Evolutionary conservation across 2,113 vertebrate genomes (phyloP), one percentile per base, ranked within the genome.

Genomic region (Campylomormyrus numenius): DNA sequence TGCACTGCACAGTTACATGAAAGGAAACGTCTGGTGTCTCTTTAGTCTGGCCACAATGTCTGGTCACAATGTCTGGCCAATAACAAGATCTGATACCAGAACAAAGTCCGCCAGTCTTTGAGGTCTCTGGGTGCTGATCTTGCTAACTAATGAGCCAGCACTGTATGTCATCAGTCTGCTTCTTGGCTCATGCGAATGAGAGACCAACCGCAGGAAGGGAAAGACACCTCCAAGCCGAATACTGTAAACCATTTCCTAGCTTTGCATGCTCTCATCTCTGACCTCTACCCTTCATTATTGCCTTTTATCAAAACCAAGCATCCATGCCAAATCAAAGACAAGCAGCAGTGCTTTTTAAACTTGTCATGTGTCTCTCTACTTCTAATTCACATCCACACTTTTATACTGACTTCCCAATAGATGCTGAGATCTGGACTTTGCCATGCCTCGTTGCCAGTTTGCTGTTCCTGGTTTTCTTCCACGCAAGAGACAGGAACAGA

Each of bases 401-500:
- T 6, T 15, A n/a, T 52, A 45, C 27, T 56, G 74, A 53, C 21
- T 89, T 42, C 50, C 50, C 50, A 45, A 52, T 46, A 21, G 17
- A 83, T n/a, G 13, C 24, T 46, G 7, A 88, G 8, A 62, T 46
- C 87, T 58, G 87, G 53, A 88, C 52, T 58, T 42, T 5, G 39
- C 74, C 74, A 45, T 42, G 49, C 45, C 49, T 24, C 7, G 31
- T 56, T 39, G 48, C 88, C 74, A 89, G 52, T 89, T 45, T 84
- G 45, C 35, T 87, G 6, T 31, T 84, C 77, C 74, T 53, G 50
- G 46, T 88, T 84, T 83, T 89, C 27, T 48, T 80, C 31, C 70
- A n/a, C 24, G 11, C 31, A 10, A 70, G 90, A 91, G 88, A 91
- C 87, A 91, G 46, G 90, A 46, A 52, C 19, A 70, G 89, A 92